A percentile compares a stretch with the other conserved stretches of the same genome.
Evolutionary conservation across 2,888 invertebrate species (phyloP).

Genomic region (Diadegma fenestrale): DNA sequence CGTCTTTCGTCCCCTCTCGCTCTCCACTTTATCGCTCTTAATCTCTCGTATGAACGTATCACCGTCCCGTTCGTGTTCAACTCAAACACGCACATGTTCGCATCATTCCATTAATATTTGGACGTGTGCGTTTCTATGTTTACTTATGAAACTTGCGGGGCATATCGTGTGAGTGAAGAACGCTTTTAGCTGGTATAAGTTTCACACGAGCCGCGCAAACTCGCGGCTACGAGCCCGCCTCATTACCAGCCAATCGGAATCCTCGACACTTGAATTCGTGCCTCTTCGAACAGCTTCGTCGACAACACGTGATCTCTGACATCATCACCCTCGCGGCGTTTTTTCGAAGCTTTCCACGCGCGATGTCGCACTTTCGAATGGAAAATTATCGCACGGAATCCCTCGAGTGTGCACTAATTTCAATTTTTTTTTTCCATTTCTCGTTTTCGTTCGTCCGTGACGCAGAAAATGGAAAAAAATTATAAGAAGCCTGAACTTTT

Average conservation of each 20-base stretch:
- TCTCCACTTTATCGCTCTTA: not conserved
- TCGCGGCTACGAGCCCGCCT: slow-evolving; percentile 25
- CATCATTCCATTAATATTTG: not conserved
- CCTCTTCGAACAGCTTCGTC: slow-evolving; percentile 7
- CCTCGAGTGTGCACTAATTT: not conserved
- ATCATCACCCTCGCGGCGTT: not conserved
- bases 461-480: not conserved
- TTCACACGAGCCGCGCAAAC: slow-evolving; percentile 28
- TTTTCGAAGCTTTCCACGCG: slow-evolving; percentile 40
- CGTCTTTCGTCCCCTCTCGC: not conserved
- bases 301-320: not conserved
- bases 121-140: not conserved
- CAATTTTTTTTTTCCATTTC: not conserved
- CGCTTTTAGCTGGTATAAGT: not conserved
- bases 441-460: not conserved
- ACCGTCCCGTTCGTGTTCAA: not conserved
- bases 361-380: slow-evolving; percentile 47
- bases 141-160: slow-evolving; percentile 11
- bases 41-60: not conserved
- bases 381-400: not conserved
- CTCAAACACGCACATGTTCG: not conserved
- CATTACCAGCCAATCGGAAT: slow-evolving; percentile 22
- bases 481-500: not conserved
- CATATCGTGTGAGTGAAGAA: not conserved
- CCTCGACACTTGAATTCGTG: slow-evolving; percentile 12